Evolutionary conservation across 2,888 invertebrate genomes (phyloP).

Genomic region (Lucinisca nassula): DNA sequence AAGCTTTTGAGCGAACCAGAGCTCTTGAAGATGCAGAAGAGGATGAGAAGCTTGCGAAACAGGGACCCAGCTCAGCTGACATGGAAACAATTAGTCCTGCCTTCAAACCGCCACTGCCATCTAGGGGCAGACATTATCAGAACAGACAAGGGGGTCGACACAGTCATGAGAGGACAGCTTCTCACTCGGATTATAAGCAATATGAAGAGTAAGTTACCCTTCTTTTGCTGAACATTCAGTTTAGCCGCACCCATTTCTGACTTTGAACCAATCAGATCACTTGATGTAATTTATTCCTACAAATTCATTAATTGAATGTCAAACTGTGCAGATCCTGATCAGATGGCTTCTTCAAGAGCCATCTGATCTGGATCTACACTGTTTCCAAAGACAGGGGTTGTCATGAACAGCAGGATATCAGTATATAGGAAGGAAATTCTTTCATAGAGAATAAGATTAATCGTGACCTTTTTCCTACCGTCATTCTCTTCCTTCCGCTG

Average conservation of each 20-base stretch:
- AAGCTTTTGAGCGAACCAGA: constrained; percentile 71
- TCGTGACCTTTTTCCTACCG: too few relatives aligned
- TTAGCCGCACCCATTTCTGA: too few relatives aligned
- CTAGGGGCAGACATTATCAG: neutral
- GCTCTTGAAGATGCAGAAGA: constrained; percentile 55
- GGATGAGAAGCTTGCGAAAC: constrained; percentile 55
- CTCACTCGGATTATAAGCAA: constrained; percentile 5
- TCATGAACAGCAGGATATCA: too few relatives aligned
- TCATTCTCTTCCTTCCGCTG: too few relatives aligned
- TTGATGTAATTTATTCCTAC: too few relatives aligned
- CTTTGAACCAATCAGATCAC: too few relatives aligned
- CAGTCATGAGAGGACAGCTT: constrained; percentile 38
- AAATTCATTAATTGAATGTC: too few relatives aligned
- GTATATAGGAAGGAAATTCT: too few relatives aligned
- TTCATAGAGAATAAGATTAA: too few relatives aligned
- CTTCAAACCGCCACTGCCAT: neutral
- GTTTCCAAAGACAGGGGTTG: too few relatives aligned
- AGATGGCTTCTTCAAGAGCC: too few relatives aligned
- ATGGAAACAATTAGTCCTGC: constrained; percentile 15
- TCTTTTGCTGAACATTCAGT: neutral
- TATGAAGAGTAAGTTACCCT: neutral
- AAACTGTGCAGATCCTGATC: neutral
- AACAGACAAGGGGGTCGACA: constrained; percentile 50
- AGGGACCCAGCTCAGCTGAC: constrained; percentile 45
- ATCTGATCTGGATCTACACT: neutral